These are phyloP conservation scores for Phalacrocorax pelagicus DNA, from an alignment of 2,113 vertebrate species.

Conservation along the genomic window DNA sequence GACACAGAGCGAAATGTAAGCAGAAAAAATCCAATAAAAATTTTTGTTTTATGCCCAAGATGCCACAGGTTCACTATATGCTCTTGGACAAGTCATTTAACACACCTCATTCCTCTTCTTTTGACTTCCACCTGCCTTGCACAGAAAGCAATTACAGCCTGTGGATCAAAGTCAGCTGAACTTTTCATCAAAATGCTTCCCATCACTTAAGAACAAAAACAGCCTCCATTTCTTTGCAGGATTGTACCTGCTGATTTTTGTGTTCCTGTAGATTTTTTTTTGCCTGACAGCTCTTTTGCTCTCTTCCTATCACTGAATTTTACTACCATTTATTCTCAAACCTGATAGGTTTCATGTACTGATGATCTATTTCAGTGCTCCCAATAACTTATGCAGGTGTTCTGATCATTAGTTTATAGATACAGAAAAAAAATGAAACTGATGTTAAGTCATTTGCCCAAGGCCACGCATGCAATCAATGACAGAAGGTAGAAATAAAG, in stretches of 20 bases:
- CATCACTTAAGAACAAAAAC: background rate
- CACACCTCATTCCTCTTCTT: background rate
- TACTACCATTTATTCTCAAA: background rate
- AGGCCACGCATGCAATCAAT: background rate
- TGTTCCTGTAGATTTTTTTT: background rate
- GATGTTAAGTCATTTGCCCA: background rate
- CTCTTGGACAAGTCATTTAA: background rate
- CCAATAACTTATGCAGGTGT: background rate
- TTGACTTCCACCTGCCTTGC: background rate
- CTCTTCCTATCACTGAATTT: background rate
- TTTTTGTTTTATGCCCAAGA: background rate
- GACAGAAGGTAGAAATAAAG: background rate
- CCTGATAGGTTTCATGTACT: background rate
- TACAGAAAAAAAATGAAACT: background rate
- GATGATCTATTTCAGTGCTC: background rate
- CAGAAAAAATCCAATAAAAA: background rate
- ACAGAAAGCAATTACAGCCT: background rate
- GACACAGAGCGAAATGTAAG: background rate
- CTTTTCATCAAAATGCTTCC: background rate
- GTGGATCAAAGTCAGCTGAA: background rate
- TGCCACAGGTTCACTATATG: background rate
- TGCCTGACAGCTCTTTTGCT: background rate
- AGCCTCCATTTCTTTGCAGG: background rate
- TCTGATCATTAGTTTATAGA: background rate
- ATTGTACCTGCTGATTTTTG: background rate